Conservation (phyloP, 2,113 vertebrate genomes). For the Ia io region DNA sequence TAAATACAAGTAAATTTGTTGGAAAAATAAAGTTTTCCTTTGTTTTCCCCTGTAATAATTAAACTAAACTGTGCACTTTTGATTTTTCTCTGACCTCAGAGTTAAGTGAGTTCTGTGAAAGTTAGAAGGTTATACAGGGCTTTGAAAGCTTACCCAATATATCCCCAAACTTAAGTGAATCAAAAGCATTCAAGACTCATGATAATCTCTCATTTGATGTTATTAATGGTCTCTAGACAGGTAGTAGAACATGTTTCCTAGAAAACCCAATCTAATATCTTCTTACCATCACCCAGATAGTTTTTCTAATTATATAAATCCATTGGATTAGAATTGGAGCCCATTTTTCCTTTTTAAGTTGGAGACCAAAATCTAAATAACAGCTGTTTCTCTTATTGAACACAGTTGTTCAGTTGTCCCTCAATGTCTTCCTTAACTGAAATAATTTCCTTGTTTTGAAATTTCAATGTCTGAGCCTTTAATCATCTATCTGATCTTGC, state of each 20-base stretch:
- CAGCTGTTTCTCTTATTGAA: background rate
- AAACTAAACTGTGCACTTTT: background rate
- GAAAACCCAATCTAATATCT: background rate
- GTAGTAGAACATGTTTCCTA: background rate
- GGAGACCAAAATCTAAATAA: background rate
- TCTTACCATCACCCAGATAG: background rate
- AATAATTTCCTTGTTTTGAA: background rate
- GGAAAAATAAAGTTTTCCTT: background rate
- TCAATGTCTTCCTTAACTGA: background rate
- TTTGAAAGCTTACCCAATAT: background rate
- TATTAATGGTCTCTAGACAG: background rate
- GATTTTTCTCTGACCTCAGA: constrained; percentile 21
- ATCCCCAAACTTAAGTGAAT: background rate
- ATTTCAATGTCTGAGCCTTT: background rate
- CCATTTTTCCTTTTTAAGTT: background rate
- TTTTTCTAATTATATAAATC: constrained; percentile 10
- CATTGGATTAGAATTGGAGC: background rate
- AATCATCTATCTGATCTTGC: background rate
- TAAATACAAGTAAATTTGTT: background rate
- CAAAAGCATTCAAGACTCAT: background rate
- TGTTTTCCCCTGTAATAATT: background rate
- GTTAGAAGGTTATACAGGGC: background rate
- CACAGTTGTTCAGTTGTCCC: background rate
- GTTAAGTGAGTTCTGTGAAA: background rate
- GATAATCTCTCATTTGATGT: background rate